phyloP scores from a whole-genome alignment of 2,888 invertebrate genomes.

The Archips crataeganus region DNA sequence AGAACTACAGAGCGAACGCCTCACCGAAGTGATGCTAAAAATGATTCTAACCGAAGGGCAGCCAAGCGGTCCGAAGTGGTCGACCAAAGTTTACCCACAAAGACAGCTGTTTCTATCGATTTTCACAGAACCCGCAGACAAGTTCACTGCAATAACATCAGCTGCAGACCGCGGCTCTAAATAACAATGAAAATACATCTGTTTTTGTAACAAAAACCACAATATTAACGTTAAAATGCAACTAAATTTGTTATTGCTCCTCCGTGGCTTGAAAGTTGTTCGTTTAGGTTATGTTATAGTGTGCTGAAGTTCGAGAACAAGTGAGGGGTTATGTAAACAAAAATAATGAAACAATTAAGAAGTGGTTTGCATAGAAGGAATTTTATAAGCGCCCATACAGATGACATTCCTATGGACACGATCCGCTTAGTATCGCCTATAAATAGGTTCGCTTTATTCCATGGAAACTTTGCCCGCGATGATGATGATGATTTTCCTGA shows the following conservation, averaged over 20 bases:
- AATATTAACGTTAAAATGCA: constrained; percentile 3
- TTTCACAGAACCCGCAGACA: constrained; percentile 64
- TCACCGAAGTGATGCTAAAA: not conserved
- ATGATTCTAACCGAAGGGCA: not conserved
- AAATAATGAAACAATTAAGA: constrained; percentile 61
- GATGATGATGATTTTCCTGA: constrained; percentile 62
- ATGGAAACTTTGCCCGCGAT: constrained; percentile 66
- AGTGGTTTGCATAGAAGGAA: constrained; percentile 68
- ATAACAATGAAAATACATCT: constrained; percentile 48
- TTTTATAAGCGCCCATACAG: constrained; percentile 70
- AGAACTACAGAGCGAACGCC: not conserved
- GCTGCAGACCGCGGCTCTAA: constrained; percentile 55
- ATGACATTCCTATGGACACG: constrained; percentile 71
- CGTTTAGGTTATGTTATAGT: constrained; percentile 63
- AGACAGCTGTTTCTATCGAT: constrained; percentile 80
- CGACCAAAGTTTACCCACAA: constrained; percentile 33
- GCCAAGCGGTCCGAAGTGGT: constrained; percentile 15
- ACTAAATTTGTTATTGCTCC: not conserved
- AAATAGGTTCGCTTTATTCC: constrained; percentile 72
- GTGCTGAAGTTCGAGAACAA: constrained; percentile 45
- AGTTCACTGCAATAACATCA: constrained; percentile 67
- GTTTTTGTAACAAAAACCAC: constrained; percentile 2
- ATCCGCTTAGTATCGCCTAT: constrained; percentile 75
- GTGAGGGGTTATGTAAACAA: constrained; percentile 46
- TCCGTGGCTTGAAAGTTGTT: constrained; percentile 10